Percentiles rank a stretch among this genome's conserved stretches.
Evolutionary conservation across 2,797 vertebrate genomes (phyloP).

Genomic region (Chlorospingus semifuscus): DNA sequence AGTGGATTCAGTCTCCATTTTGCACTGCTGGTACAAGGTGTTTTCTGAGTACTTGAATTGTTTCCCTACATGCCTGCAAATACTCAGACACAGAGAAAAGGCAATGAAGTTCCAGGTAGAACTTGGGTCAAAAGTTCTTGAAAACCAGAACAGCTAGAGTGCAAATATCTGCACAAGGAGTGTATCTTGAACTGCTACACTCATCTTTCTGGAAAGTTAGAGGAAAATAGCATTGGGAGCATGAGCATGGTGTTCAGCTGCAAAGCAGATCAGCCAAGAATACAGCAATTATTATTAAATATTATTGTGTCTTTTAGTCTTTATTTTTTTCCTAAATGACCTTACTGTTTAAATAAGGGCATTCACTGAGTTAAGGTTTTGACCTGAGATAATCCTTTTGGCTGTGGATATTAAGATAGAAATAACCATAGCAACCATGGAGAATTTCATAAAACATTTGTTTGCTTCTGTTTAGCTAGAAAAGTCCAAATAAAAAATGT

Average conservation of each 20-base stretch:
- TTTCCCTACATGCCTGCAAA: background rate
- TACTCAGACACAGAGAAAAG: background rate
- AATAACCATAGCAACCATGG: conserved; percentile 54
- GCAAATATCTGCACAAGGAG: background rate
- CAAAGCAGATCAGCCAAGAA: background rate
- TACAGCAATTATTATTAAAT: background rate
- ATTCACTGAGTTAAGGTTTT: background rate
- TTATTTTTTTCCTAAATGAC: background rate
- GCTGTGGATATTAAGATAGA: background rate
- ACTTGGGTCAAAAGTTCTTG: background rate
- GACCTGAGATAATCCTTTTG: conserved; percentile 36
- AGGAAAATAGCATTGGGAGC: background rate
- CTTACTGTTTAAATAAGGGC: conserved; percentile 22
- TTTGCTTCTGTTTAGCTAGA: conserved; percentile 68
- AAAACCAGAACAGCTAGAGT: background rate
- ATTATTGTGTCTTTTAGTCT: background rate
- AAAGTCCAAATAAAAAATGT: conserved; percentile 68
- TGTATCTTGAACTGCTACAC: background rate
- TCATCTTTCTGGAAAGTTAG: background rate
- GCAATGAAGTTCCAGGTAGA: background rate
- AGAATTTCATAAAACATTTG: conserved; percentile 60
- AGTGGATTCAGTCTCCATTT: background rate
- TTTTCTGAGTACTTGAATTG: background rate
- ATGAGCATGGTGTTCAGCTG: background rate
- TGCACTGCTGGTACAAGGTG: background rate